Base-by-base conservation (phyloP, 2,888 invertebrate species). In the Agonopterix arenella region DNA sequence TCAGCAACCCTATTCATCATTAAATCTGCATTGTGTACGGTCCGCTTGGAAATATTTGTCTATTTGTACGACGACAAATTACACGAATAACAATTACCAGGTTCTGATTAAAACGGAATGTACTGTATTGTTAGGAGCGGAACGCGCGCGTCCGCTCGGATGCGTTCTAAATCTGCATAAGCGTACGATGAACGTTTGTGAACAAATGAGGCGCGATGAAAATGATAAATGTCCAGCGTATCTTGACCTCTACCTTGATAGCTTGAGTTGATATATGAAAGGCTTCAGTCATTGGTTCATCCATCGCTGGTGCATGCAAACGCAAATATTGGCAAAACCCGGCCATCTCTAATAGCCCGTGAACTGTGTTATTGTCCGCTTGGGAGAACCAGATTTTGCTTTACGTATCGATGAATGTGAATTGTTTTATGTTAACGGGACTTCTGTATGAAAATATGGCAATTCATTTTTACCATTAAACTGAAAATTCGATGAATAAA, bases 111-210 rank as follows among this genome's bases (percentile, higher is more conserved):
- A 43, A 43, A 11, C 43, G 11, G 43, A 11, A 43, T 13, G 13
- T 11, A 11, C n/a, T n/a, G 40, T n/a, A 40, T 9, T 40, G 40
- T 40, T 40, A 40, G 40, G 10, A 9, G 4, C 40, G 10, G 43
- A 43, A 43, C 18, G 36, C 36, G 44, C 44, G 44, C 28, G 8
- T 47, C 47, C 46, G 11, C 46, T 11, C 46, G 36, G 7, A n/a
- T 36, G 48, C 36, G 43, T 51, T 47, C 42, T 11, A 41, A 48
- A 52, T 53, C 50, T 47, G 46, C 50, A 53, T 50, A 53, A 51
- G 28, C 50, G 47, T 46, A 36, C 36, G 47, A 49, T 47, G 48
- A 47, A 16, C 50, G 50, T 48, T 53, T 53, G 50, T 48, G 50
- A 28, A 11, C 48, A 50, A 53, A 53, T 53, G 50, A 53, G 48